Conservation (phyloP, 2,113 vertebrate genomes). For the Ophthalmolycus amberensis region DNA sequence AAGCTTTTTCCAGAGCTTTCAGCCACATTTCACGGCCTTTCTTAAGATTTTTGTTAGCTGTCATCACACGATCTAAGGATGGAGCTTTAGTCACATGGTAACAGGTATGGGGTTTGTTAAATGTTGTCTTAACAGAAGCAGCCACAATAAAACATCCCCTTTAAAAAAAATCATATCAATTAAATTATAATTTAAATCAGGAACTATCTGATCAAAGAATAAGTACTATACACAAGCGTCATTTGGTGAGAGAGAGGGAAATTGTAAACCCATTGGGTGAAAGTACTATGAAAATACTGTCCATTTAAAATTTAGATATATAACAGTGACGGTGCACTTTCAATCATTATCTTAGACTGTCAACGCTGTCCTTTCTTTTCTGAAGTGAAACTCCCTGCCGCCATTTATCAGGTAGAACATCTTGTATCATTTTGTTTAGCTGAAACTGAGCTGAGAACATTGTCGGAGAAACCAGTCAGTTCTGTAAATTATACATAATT, state of each 20-base stretch:
- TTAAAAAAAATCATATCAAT: neutral
- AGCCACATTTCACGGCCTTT: neutral
- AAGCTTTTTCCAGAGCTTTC: no score
- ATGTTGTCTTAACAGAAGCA: neutral
- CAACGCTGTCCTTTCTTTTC: no score
- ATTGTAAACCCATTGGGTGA: neutral
- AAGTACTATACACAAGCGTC: neutral
- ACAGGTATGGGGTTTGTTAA: neutral
- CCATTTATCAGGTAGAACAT: neutral
- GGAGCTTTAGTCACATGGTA: neutral
- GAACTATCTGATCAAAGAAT: neutral
- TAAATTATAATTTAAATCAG: neutral
- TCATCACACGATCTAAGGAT: neutral
- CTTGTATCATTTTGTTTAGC: neutral
- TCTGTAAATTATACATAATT: neutral
- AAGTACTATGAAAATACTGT: neutral
- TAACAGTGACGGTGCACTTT: neutral
- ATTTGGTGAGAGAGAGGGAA: neutral
- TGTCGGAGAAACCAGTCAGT: constrained; percentile 1
- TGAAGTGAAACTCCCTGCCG: neutral
- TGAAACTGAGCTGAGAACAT: neutral
- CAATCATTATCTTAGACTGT: neutral
- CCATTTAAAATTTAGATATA: neutral
- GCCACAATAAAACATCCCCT: neutral
- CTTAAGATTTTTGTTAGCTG: neutral